A percentile compares a stretch with the other conserved stretches of the same genome.
Conservation (phyloP, 2,797 vertebrate genomes). For the Myotis planiceps region DNA sequence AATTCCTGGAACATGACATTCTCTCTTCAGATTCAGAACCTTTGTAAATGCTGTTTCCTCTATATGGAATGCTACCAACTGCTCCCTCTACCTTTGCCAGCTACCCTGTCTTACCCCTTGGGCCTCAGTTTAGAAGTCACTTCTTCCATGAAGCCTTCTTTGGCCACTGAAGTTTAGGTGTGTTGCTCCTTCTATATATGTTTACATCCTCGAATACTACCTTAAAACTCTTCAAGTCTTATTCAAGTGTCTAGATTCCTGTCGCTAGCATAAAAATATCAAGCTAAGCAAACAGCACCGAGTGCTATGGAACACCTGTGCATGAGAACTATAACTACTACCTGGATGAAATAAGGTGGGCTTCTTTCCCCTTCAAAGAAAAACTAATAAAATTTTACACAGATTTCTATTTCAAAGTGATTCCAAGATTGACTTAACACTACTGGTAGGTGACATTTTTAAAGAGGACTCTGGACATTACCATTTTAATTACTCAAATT, state of each 20-base stretch:
- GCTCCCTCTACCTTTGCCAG: not conserved
- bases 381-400: conserved; percentile 17
- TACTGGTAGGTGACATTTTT: not conserved
- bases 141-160: not conserved
- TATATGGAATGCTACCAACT: not conserved
- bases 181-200: not conserved
- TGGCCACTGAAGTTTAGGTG: not conserved
- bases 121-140: not conserved
- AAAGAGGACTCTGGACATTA: not conserved
- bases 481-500: conserved; percentile 36
- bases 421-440: conserved; percentile 36
- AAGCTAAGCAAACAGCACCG: not conserved
- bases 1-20: not conserved
- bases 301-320: not conserved
- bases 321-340: conserved; percentile 27
- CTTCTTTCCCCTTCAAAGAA: not conserved
- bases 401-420: conserved; percentile 38
- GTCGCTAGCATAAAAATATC: not conserved
- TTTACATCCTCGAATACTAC: not conserved
- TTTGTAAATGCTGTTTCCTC: not conserved
- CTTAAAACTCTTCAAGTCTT: conserved; percentile 24
- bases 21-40: not conserved
- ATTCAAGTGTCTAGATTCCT: not conserved
- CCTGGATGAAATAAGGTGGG: not conserved
- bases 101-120: not conserved